Evolutionary conservation across 2,797 vertebrate genomes (phyloP).

Genomic region (Gambusia yucatana): DNA sequence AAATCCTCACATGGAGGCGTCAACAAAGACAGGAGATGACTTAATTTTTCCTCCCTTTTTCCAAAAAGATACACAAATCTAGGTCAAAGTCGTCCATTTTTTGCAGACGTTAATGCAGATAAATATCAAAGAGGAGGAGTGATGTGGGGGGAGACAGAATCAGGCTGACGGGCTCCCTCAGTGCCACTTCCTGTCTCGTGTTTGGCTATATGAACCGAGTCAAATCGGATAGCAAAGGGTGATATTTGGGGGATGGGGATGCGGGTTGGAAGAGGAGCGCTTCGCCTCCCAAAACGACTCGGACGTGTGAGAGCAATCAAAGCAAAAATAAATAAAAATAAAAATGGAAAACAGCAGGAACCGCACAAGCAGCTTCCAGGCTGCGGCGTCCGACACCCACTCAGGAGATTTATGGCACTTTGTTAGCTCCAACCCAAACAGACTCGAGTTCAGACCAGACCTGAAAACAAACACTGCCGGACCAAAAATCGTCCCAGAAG

Average conservation of each 20-base stretch:
- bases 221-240: conserved; percentile 54
- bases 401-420: conserved; percentile 66
- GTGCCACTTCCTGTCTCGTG: conserved; percentile 65
- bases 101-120: conserved; percentile 49
- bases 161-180: conserved; percentile 52
- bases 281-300: conserved; percentile 58
- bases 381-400: conserved; percentile 6
- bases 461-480: too few species aligned
- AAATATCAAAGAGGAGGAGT: conserved; percentile 59
- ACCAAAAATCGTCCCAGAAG: too few species aligned
- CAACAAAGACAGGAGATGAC: conserved; percentile 29
- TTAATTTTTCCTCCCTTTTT: background rate
- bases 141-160: conserved; percentile 57
- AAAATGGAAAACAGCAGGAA: conserved; percentile 34
- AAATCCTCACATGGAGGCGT: conserved; percentile 48
- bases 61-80: conserved; percentile 38
- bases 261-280: conserved; percentile 44
- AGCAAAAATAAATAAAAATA: conserved; percentile 52
- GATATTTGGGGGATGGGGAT: conserved; percentile 67
- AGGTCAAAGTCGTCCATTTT: conserved; percentile 40
- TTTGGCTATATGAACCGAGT: conserved; percentile 58
- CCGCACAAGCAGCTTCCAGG: conserved; percentile 11
- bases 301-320: conserved; percentile 70
- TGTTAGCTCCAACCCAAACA: conserved; percentile 53
- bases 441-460: conserved; percentile 1